These are phyloP conservation scores for Drosophila tsacasi DNA, from an alignment of 1,140 invertebrate species.

Conservation along the genomic window DNA sequence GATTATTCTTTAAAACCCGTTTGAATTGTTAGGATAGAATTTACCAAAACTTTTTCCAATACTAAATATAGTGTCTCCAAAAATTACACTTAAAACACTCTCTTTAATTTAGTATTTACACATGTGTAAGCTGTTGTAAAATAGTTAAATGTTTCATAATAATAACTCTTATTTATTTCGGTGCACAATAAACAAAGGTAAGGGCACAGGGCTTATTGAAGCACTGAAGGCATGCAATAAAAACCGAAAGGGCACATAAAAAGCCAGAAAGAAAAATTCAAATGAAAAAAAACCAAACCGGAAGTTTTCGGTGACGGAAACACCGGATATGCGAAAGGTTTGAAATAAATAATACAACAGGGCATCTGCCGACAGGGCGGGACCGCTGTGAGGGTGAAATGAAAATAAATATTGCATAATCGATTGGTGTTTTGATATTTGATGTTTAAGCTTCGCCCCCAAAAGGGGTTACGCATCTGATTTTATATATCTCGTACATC, in stretches of 20 bases:
- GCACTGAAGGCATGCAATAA: slow-evolving; percentile 54
- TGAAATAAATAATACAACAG: slow-evolving; percentile 52
- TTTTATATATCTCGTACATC: slow-evolving; percentile 7
- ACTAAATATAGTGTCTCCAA: neutral
- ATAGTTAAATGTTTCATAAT: neutral
- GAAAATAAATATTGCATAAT: slow-evolving; percentile 40
- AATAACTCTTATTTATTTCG: neutral
- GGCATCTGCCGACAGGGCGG: neutral
- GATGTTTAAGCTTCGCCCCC: neutral
- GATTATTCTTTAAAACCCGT: neutral
- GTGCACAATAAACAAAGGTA: slow-evolving; percentile 10
- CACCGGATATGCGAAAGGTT: slow-evolving; percentile 51
- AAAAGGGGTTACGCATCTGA: slow-evolving; percentile 1
- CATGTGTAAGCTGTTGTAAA: neutral
- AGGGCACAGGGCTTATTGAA: slow-evolving; percentile 13
- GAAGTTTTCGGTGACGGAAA: slow-evolving; percentile 37
- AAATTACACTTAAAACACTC: neutral
- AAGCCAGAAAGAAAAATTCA: slow-evolving; percentile 16
- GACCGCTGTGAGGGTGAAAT: slow-evolving; percentile 9
- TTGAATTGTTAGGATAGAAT: too few relatives aligned
- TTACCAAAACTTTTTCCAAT: too few relatives aligned
- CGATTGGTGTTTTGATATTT: slow-evolving; percentile 24
- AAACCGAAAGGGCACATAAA: slow-evolving; percentile 31
- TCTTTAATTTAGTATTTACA: neutral
- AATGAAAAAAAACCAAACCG: slow-evolving; percentile 31